These are phyloP conservation scores for Acyrthosiphon pisum DNA, from an alignment of 1,140 invertebrate species.

Conservation along the genomic window DNA sequence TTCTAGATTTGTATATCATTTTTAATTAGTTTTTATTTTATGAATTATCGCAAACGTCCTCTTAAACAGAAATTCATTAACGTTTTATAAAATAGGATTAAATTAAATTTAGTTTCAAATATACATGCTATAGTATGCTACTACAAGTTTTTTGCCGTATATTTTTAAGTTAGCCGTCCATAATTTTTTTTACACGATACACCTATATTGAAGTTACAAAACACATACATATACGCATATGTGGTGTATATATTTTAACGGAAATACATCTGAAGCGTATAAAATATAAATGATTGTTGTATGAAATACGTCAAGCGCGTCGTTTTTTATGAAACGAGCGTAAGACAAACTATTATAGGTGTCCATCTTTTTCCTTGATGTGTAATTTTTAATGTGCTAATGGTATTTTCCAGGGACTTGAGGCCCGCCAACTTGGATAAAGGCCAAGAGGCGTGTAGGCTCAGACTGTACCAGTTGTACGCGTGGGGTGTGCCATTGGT, in stretches of 20 bases:
- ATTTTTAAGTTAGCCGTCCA: too few relatives aligned
- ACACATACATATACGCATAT: background rate
- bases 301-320: background rate
- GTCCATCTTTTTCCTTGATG: constrained; percentile 97
- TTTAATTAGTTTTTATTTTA: background rate
- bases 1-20: background rate
- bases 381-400: constrained; percentile 88
- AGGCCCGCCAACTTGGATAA: constrained; percentile 81
- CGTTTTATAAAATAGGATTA: background rate
- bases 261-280: background rate
- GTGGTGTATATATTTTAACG: background rate
- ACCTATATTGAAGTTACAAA: background rate
- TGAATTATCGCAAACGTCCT: background rate
- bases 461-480: constrained; percentile 78
- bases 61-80: background rate
- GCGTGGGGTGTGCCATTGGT: constrained; percentile 81
- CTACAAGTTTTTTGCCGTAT: background rate
- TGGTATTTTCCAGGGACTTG: constrained; percentile 72
- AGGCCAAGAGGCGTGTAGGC: constrained; percentile 77
- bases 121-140: background rate
- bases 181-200: background rate
- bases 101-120: background rate
- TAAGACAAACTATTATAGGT: constrained; percentile 88
- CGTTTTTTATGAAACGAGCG: constrained; percentile 60
- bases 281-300: background rate